Evolutionary conservation across 2,888 invertebrate species (phyloP).

Genomic region (Abscondita cerata): DNA sequence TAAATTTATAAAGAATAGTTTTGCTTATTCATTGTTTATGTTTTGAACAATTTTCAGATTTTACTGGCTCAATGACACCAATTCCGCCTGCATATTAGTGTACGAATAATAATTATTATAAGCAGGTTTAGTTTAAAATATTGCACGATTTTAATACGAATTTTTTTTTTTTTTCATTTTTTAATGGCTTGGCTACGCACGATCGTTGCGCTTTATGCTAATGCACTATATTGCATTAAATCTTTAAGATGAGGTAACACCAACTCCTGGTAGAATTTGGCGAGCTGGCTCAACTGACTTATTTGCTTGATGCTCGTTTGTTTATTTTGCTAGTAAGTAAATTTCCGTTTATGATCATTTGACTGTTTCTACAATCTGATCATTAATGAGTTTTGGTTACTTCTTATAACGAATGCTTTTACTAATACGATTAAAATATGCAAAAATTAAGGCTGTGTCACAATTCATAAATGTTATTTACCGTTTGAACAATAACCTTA

Average conservation of each 20-base stretch:
- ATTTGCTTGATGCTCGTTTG: conserved; percentile 52
- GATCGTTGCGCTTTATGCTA: conserved; percentile 51
- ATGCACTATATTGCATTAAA: conserved; percentile 40
- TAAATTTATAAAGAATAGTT: conserved; percentile 41
- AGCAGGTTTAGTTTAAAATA: conserved; percentile 50
- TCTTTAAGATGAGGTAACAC: conserved; percentile 51
- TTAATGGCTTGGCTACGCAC: conserved; percentile 52
- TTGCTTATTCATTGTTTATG: conserved; percentile 45
- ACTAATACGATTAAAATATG: neutral
- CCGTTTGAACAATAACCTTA: no score
- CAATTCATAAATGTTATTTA: no score
- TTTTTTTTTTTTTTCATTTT: conserved; percentile 46
- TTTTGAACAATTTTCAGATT: conserved; percentile 55
- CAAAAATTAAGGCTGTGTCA: conserved; percentile 7
- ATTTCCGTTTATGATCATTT: conserved; percentile 7
- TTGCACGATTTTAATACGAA: conserved; percentile 42
- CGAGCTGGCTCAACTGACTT: conserved; percentile 57
- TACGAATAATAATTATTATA: conserved; percentile 32
- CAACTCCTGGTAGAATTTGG: conserved; percentile 58
- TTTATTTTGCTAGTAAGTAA: conserved; percentile 32
- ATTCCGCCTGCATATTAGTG: conserved; percentile 54
- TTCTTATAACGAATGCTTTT: conserved; percentile 17
- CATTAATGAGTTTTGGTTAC: conserved; percentile 19
- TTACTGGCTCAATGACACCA: conserved; percentile 58
- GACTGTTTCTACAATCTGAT: neutral